A percentile compares a stretch with the other conserved stretches of the same genome.
phyloP scores from a whole-genome alignment of 2,113 vertebrate species.

The Trochalopteron elliotii region DNA sequence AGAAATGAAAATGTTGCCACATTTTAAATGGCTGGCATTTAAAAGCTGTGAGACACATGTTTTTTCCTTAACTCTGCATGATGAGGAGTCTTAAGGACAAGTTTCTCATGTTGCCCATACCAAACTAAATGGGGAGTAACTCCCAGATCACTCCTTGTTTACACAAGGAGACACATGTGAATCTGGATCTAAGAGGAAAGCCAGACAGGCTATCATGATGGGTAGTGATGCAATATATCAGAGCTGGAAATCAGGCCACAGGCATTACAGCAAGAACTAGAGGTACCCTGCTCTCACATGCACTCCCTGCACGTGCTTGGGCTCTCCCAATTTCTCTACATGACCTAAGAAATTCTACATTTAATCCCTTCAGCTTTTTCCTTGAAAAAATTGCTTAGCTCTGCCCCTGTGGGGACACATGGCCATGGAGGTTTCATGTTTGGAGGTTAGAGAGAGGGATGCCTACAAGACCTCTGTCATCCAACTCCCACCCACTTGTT shows the following conservation, averaged over 20 bases:
- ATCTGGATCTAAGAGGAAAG: not conserved
- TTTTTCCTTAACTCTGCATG: not conserved
- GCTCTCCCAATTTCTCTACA: not conserved
- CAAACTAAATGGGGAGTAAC: not conserved
- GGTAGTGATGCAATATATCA: not conserved
- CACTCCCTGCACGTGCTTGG: not conserved
- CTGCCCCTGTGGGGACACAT: not conserved
- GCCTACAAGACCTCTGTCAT: not conserved
- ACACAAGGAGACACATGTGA: not conserved
- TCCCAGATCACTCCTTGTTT: not conserved
- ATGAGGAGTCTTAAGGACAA: not conserved
- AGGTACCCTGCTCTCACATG: not conserved
- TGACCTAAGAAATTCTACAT: not conserved
- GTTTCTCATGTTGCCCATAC: not conserved
- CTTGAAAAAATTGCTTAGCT: not conserved
- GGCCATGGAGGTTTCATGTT: accelerated
- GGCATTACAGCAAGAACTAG: not conserved
- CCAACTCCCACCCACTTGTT: accelerated
- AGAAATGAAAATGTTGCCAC: not conserved
- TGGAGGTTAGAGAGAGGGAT: not conserved
- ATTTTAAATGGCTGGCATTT: not conserved
- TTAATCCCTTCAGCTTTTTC: not conserved
- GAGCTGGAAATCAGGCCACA: not conserved
- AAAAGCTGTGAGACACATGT: not conserved
- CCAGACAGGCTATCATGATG: not conserved